A percentile compares a stretch with the other conserved stretches of the same genome.
These are phyloP conservation scores for Hemistola chrysoprasaria DNA, from an alignment of 2,888 invertebrate species.

Conservation along the genomic window DNA sequence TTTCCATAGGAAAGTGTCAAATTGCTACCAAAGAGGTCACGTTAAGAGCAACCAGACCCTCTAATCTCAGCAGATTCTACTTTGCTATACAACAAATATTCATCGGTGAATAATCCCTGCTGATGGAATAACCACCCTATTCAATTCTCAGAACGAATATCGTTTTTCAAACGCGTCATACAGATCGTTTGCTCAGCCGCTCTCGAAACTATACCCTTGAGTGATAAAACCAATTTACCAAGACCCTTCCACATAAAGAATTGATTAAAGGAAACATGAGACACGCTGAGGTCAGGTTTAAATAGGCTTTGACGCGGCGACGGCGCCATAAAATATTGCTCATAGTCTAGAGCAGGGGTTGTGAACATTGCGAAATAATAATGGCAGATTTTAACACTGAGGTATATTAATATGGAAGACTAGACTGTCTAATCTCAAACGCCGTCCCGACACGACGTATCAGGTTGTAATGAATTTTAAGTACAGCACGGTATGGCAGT, in stretches of 20 bases:
- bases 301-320: constrained; percentile 37
- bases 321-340: constrained; percentile 32
- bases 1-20: no score
- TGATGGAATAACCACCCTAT: no score
- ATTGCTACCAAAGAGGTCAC: no score
- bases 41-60: no score
- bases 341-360: constrained; percentile 11
- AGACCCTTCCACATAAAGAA: constrained; percentile 19
- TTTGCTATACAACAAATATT: no score
- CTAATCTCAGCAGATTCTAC: neutral
- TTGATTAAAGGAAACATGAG: constrained; percentile 13
- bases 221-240: constrained; percentile 18
- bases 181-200: constrained; percentile 3
- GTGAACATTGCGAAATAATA: no score
- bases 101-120: constrained; percentile 1
- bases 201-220: constrained; percentile 13
- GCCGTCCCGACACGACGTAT: no score
- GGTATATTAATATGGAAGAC: no score
- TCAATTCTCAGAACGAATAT: constrained; percentile 10
- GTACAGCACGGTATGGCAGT: no score
- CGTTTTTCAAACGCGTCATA: constrained; percentile 13
- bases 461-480: no score
- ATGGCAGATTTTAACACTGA: no score
- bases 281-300: constrained; percentile 25
- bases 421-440: no score